Evolutionary conservation across 92 coral and sea anemone species (phyloP).

Genomic region (Epizoanthus ramosus): DNA sequence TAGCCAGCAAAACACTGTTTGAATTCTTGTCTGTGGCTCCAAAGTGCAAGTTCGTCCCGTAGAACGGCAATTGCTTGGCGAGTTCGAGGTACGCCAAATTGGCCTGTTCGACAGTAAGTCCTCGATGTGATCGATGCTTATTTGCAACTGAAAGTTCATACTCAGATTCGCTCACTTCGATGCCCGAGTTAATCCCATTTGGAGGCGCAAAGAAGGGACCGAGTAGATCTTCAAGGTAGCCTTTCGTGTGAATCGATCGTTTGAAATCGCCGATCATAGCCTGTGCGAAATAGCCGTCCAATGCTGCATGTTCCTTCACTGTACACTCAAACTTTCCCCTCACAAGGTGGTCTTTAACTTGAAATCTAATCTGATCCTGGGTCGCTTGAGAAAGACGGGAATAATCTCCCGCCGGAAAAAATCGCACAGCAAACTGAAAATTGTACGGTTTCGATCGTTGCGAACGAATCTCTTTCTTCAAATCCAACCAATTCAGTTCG

Average conservation of each 20-base stretch:
- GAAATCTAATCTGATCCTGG: conserved; percentile 70
- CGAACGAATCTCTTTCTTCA: conserved; percentile 64
- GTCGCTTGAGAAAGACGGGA: conserved; percentile 57
- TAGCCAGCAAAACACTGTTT: conserved; percentile 66
- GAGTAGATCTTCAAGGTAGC: conserved; percentile 82
- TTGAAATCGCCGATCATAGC: conserved; percentile 84
- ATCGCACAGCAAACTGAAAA: conserved; percentile 88
- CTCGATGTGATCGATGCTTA: conserved; percentile 75
- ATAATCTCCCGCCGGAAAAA: conserved; percentile 71
- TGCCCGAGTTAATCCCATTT: conserved; percentile 86
- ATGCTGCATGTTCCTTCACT: conserved; percentile 72
- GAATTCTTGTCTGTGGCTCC: conserved; percentile 81
- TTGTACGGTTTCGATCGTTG: conserved; percentile 86
- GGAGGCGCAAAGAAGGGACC: conserved; percentile 90
- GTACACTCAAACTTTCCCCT: conserved; percentile 79
- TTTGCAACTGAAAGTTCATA: conserved; percentile 79
- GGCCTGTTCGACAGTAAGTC: conserved; percentile 78
- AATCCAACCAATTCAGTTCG: conserved; percentile 84
- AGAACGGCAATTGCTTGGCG: conserved; percentile 70
- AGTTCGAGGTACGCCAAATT: conserved; percentile 69
- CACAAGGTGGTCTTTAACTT: conserved; percentile 84
- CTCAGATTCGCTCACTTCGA: conserved; percentile 67
- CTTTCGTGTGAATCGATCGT: conserved; percentile 75
- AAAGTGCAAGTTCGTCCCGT: conserved; percentile 72
- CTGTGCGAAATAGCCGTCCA: conserved; percentile 91